phyloP scores from a whole-genome alignment of 2,888 invertebrate genomes.

The Erynnis tages region DNA sequence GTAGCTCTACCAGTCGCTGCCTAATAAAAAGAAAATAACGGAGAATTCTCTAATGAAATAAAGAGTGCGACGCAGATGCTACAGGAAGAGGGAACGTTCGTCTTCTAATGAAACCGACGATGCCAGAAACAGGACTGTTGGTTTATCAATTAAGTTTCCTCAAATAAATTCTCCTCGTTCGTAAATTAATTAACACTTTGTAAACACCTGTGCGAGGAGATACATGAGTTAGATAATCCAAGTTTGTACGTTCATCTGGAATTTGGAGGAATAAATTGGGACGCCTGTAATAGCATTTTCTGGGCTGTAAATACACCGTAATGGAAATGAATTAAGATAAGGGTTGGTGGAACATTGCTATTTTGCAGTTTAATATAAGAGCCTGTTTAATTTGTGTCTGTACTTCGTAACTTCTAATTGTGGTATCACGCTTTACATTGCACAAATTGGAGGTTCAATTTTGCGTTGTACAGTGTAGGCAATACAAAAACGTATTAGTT shows the following conservation, averaged over 20 bases:
- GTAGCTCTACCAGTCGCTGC: neutral
- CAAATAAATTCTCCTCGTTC: constrained; percentile 52
- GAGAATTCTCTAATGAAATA: constrained; percentile 19
- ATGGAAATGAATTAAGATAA: constrained; percentile 7
- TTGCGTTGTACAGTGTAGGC: too few relatives aligned
- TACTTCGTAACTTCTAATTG: too few relatives aligned
- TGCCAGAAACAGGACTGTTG: constrained; percentile 41
- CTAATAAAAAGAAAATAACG: constrained; percentile 10
- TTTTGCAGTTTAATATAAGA: too few relatives aligned
- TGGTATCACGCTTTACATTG: too few relatives aligned
- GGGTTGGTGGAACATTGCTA: too few relatives aligned
- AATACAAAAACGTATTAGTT: too few relatives aligned
- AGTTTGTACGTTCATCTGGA: constrained; percentile 42
- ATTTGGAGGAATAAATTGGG: constrained; percentile 18
- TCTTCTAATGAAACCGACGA: constrained; percentile 50
- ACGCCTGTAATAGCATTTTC: constrained; percentile 9
- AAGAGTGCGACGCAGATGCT: constrained; percentile 35
- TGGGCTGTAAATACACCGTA: neutral
- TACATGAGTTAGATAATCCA: constrained; percentile 54
- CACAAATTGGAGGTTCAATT: too few relatives aligned
- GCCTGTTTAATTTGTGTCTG: too few relatives aligned
- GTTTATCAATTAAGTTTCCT: constrained; percentile 58
- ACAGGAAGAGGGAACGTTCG: constrained; percentile 46
- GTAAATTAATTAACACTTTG: constrained; percentile 65
- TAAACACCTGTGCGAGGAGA: constrained; percentile 54